phyloP scores from a whole-genome alignment of 2,113 vertebrate genomes.

The Vimba vimba region DNA sequence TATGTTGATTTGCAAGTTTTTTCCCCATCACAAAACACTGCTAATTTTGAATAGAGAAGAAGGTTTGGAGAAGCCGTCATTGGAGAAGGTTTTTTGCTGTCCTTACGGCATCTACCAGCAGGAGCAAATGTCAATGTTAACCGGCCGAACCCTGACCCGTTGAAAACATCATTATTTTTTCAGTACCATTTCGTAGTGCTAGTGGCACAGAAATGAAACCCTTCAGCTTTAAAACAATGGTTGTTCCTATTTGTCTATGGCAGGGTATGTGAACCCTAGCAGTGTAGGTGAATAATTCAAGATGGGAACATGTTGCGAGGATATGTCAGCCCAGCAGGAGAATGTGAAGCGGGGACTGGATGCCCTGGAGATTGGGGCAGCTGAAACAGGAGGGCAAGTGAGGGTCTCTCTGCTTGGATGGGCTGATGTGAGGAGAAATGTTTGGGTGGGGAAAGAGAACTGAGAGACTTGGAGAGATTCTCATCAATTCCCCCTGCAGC shows the following conservation, averaged over 20 bases:
- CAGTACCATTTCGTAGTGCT: background rate
- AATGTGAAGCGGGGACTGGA: slow-evolving; percentile 56
- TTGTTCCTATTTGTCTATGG: background rate
- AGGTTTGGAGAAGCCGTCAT: too few species aligned
- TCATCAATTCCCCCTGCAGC: slow-evolving; percentile 57
- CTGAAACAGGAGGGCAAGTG: slow-evolving; percentile 41
- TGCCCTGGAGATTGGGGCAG: slow-evolving; percentile 51
- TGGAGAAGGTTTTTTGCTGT: background rate
- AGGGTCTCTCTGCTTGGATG: slow-evolving; percentile 61
- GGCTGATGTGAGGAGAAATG: slow-evolving; percentile 78
- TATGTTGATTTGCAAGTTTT: too few species aligned
- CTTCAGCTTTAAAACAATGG: slow-evolving; percentile 41
- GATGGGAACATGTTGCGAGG: slow-evolving; percentile 50
- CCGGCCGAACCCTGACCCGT: background rate
- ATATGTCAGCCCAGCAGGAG: slow-evolving; percentile 64
- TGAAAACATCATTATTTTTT: background rate
- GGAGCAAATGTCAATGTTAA: background rate
- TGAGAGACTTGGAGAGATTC: slow-evolving; percentile 53
- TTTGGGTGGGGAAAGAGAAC: slow-evolving; percentile 72
- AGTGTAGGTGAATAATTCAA: slow-evolving; percentile 68
- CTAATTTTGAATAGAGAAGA: background rate
- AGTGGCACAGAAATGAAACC: background rate
- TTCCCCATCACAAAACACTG: background rate
- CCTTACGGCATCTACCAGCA: background rate
- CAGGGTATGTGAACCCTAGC: slow-evolving; percentile 35